Conservation (phyloP, 2,888 invertebrate species). For the Rhagonycha lutea region DNA sequence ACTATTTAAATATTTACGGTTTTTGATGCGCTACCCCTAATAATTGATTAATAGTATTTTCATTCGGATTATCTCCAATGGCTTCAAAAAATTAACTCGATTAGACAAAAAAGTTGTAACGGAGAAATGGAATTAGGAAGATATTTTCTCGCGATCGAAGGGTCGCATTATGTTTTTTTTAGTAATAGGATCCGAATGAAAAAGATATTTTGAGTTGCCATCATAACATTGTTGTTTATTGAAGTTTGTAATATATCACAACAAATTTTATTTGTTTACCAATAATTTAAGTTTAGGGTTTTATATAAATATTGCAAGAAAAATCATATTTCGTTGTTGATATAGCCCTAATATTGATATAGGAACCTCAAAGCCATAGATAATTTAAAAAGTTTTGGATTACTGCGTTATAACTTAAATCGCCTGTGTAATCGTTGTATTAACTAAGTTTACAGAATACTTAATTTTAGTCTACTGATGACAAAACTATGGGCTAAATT, state of each 20-base stretch:
- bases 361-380: neutral
- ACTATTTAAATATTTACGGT: conserved; percentile 1
- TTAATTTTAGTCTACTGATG: too few species aligned
- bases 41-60: neutral
- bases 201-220: neutral
- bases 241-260: neutral
- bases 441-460: too few species aligned
- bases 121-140: too few species aligned
- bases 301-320: neutral
- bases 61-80: neutral
- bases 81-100: too few species aligned
- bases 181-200: neutral
- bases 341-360: neutral
- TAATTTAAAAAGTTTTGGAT: neutral
- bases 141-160: too few species aligned
- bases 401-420: too few species aligned
- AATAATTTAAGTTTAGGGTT: neutral
- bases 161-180: neutral
- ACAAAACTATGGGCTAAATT: too few species aligned
- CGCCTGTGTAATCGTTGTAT: too few species aligned
- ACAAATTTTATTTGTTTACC: neutral
- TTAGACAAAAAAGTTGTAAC: too few species aligned
- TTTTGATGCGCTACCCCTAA: neutral
- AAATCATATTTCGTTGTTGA: neutral
- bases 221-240: neutral